A percentile compares a stretch with the other conserved stretches of the same genome.
Conservation (phyloP, 2,113 vertebrate genomes). For the Callaeas wilsoni region DNA sequence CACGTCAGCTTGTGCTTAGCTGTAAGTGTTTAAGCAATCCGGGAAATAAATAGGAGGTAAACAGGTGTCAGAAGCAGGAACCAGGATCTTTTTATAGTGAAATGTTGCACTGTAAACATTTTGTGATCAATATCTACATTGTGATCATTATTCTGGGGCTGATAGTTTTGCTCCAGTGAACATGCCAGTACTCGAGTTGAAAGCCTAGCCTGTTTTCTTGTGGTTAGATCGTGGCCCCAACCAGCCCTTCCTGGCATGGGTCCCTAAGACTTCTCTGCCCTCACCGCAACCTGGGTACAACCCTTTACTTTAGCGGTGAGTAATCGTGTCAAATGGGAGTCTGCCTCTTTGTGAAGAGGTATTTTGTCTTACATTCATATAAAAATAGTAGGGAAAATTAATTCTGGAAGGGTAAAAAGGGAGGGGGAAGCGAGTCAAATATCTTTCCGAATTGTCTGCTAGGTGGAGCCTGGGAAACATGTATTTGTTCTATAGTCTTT, state of each 20-base stretch:
- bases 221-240: conserved; percentile 52
- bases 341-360: conserved; percentile 44
- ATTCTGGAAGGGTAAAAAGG: conserved; percentile 19
- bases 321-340: conserved; percentile 58
- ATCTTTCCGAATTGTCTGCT: conserved; percentile 68
- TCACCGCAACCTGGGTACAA: conserved; percentile 63
- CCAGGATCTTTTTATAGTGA: conserved; percentile 46
- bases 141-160: conserved; percentile 55
- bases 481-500: conserved; percentile 57
- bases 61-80: conserved; percentile 52
- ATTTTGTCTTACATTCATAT: conserved; percentile 49
- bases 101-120: conserved; percentile 56
- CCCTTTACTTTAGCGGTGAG: conserved; percentile 68
- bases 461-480: conserved; percentile 72
- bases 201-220: conserved; percentile 66
- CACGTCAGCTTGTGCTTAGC: neutral
- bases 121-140: conserved; percentile 70
- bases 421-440: conserved; percentile 37
- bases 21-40: neutral
- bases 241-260: conserved; percentile 57
- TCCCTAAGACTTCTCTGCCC: conserved; percentile 46
- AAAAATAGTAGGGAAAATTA: conserved; percentile 50
- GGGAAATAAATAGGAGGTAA: conserved; percentile 26
- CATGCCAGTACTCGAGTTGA: conserved; percentile 70
- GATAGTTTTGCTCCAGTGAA: conserved; percentile 63